These are phyloP conservation scores for Tubulanus polymorphus DNA, from an alignment of 2,888 invertebrate species.

Conservation along the genomic window DNA sequence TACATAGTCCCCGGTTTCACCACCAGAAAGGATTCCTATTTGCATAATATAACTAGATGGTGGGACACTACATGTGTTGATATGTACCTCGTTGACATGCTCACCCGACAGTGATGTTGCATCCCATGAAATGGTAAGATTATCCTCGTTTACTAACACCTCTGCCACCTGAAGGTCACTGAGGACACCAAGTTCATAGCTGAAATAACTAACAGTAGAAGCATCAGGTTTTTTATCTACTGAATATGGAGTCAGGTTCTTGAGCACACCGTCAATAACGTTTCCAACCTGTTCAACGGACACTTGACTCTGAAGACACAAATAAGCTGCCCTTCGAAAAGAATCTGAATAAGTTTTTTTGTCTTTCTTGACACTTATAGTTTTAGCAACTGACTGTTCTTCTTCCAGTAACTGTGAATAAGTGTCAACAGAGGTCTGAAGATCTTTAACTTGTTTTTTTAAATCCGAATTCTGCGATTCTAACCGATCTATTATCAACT, in stretches of 20 bases:
- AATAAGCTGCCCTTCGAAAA: neutral
- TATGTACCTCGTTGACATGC: neutral
- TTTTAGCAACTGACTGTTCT: neutral
- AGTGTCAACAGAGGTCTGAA: no score
- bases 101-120: neutral
- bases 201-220: neutral
- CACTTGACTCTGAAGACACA: neutral
- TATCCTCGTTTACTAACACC: neutral
- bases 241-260: neutral
- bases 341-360: neutral
- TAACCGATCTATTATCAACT: no score
- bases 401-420: neutral
- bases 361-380: neutral
- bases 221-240: neutral
- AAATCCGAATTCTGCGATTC: no score
- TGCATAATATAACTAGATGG: neutral
- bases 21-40: neutral
- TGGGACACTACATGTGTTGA: neutral
- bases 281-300: neutral
- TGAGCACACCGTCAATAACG: neutral
- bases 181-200: neutral
- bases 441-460: no score
- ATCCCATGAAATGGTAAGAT: neutral
- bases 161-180: conserved; percentile 1
- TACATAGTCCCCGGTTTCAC: neutral